Conservation (phyloP, 2,113 vertebrate genomes). For the Sinocyclocheilus anophthalmus region DNA sequence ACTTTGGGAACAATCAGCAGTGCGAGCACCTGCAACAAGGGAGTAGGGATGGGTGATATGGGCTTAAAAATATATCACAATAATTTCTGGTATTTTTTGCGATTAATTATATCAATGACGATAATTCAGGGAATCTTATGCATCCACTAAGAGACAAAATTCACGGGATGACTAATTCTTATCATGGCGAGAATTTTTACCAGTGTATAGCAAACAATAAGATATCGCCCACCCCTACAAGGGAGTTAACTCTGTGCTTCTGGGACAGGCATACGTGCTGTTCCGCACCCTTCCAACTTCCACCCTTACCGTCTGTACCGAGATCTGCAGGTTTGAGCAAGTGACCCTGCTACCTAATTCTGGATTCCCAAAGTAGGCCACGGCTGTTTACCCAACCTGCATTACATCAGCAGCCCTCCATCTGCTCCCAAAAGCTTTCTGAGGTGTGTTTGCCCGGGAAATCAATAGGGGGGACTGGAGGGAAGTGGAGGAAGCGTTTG, state of each 20-base stretch:
- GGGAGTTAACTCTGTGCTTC: slow-evolving; percentile 1
- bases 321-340: not conserved
- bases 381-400: slow-evolving; percentile 39
- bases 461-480: slow-evolving; percentile 37
- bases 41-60: not conserved
- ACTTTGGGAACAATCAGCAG: slow-evolving; percentile 47
- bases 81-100: no score
- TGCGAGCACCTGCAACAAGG: not conserved
- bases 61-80: no score
- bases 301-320: not conserved
- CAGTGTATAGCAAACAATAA: no score
- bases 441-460: slow-evolving; percentile 22
- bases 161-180: no score
- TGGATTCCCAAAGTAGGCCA: slow-evolving; percentile 39
- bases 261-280: not conserved
- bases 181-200: no score
- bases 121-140: no score
- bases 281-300: not conserved
- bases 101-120: no score
- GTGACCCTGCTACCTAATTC: slow-evolving; percentile 31
- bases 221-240: no score
- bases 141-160: no score
- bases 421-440: slow-evolving; percentile 3
- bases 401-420: slow-evolving; percentile 29
- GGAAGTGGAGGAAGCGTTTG: slow-evolving; percentile 20